Evolutionary conservation across 2,113 vertebrate genomes (phyloP).

Genomic region (Lonchura striata): DNA sequence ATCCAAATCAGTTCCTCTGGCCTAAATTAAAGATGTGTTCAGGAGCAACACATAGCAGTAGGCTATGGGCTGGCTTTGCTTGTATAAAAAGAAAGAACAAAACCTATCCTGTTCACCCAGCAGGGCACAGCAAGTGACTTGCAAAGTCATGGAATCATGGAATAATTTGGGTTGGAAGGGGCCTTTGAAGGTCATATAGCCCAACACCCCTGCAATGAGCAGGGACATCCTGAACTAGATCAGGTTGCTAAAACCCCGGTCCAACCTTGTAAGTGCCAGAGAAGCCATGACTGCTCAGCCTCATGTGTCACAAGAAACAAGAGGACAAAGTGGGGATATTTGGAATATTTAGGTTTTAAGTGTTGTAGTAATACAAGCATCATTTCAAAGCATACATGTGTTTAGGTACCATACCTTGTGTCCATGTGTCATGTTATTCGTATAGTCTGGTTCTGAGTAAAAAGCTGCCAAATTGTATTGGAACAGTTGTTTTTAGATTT

Average conservation of each 20-base stretch:
- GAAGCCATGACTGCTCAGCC: background rate
- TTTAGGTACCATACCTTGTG: background rate
- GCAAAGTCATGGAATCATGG: background rate
- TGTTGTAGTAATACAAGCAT: background rate
- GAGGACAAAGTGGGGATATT: background rate
- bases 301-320: background rate
- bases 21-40: background rate
- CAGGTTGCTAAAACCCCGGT: background rate
- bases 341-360: background rate
- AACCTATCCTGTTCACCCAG: background rate
- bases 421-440: background rate
- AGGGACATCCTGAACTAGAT: background rate
- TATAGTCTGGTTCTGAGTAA: background rate
- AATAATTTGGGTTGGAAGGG: background rate
- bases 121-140: background rate
- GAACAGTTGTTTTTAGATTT: background rate
- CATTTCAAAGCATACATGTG: rapidly evolving
- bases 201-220: background rate
- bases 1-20: background rate
- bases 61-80: background rate
- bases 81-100: background rate
- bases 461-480: background rate
- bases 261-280: background rate
- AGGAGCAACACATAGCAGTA: background rate
- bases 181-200: background rate